These are phyloP conservation scores for Littorina saxatilis DNA, from an alignment of 1,140 invertebrate species.

Conservation along the genomic window DNA sequence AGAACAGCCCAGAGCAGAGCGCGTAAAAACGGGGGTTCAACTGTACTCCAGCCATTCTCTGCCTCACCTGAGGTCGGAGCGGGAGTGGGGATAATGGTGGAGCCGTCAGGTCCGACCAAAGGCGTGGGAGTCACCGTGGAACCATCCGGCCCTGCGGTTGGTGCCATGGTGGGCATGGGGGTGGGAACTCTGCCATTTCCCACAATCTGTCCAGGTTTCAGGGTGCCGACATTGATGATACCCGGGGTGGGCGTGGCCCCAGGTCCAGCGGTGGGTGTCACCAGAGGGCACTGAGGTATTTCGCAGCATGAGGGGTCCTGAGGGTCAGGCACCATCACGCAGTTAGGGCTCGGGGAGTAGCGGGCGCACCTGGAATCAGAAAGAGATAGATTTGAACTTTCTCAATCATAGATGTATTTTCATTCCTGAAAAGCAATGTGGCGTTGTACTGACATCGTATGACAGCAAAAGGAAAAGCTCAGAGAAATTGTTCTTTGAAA, in stretches of 20 bases:
- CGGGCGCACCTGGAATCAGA: constrained; percentile 50
- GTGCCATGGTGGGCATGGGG: constrained; percentile 28
- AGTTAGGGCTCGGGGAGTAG: constrained; percentile 44
- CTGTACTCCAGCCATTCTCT: neutral
- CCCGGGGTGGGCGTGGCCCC: constrained; percentile 36
- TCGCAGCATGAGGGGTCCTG: constrained; percentile 62
- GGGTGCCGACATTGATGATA: neutral
- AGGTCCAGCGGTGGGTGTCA: constrained; percentile 24
- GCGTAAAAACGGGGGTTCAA: no score
- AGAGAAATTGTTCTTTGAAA: no score
- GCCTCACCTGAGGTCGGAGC: neutral
- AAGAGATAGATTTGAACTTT: no score
- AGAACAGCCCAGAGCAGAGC: no score
- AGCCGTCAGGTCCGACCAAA: constrained; percentile 4
- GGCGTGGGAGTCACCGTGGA: neutral
- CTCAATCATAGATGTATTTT: no score
- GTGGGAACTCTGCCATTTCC: constrained; percentile 40
- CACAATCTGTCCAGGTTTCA: constrained; percentile 17
- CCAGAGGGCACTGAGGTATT: constrained; percentile 55
- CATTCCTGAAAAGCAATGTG: no score
- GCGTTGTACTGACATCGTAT: no score
- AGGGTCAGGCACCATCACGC: constrained; percentile 52
- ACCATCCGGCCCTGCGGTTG: constrained; percentile 27
- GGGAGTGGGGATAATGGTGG: neutral
- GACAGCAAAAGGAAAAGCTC: neutral